Percentiles rank a stretch among this genome's conserved stretches.
Evolutionary conservation across 1,140 invertebrate species (phyloP).

Genomic region (Lepidotrigona ventralis): DNA sequence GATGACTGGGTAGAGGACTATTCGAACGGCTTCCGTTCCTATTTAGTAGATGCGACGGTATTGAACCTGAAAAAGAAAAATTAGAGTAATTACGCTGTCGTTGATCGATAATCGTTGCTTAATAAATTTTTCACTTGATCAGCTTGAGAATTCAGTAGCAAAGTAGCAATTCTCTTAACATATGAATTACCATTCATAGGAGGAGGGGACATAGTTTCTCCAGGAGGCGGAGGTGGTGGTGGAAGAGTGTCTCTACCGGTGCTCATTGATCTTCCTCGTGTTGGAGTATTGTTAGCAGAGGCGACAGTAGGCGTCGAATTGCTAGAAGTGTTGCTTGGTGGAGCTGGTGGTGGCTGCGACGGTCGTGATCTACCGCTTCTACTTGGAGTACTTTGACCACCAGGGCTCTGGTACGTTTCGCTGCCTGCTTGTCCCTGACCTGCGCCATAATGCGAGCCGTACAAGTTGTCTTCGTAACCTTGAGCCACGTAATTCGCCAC

Average conservation of each 20-base stretch:
- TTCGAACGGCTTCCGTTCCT: constrained; percentile 78
- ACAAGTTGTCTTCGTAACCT: constrained; percentile 78
- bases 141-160: too few relatives aligned
- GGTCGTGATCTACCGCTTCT: constrained; percentile 84
- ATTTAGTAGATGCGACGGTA: constrained; percentile 77
- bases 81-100: too few relatives aligned
- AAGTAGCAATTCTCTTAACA: too few relatives aligned
- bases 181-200: constrained; percentile 73
- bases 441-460: constrained; percentile 77
- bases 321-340: constrained; percentile 85
- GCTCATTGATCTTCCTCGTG: constrained; percentile 84
- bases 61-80: constrained; percentile 76
- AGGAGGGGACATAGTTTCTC: constrained; percentile 81
- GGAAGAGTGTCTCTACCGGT: constrained; percentile 88
- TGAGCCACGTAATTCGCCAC: constrained; percentile 73
- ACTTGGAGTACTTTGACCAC: constrained; percentile 82
- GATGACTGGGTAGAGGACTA: constrained; percentile 79
- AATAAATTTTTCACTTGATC: not conserved
- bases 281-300: constrained; percentile 85
- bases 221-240: constrained; percentile 92
- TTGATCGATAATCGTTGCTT: constrained; percentile 13
- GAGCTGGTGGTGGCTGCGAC: constrained; percentile 92
- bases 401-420: constrained; percentile 78
- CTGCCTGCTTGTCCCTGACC: constrained; percentile 75
- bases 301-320: constrained; percentile 85